Percentiles rank a stretch among this genome's conserved stretches.
Conservation (phyloP, 2,888 invertebrate species). For the Himalopsyche anomala region DNA sequence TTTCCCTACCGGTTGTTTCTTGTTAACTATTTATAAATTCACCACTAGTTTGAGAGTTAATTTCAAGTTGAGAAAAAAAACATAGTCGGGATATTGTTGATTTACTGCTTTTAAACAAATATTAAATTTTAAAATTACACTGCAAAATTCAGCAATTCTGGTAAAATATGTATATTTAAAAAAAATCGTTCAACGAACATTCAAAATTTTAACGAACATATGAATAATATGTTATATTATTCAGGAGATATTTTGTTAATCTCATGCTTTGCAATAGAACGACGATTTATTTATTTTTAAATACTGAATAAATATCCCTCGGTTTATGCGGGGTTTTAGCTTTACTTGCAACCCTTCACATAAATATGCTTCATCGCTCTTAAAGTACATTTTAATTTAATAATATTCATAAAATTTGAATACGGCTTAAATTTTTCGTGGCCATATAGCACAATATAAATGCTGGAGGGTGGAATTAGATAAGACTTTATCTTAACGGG, state of each 20-base stretch:
- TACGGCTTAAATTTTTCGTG: conserved; percentile 38
- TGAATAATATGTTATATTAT: too few species aligned
- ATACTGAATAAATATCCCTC: conserved; percentile 36
- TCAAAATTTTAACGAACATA: too few species aligned
- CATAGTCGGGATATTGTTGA: too few species aligned
- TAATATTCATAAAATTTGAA: conserved; percentile 43
- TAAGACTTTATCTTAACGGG: conserved; percentile 28
- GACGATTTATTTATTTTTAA: conserved; percentile 40
- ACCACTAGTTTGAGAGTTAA: too few species aligned
- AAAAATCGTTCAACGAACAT: too few species aligned
- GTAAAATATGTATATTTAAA: too few species aligned
- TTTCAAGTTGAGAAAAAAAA: too few species aligned
- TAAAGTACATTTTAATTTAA: conserved; percentile 40
- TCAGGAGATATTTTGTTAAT: background rate
- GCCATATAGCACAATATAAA: conserved; percentile 42
- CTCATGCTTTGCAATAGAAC: background rate
- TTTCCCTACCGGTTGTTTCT: too few species aligned
- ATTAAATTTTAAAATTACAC: too few species aligned
- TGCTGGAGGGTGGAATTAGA: conserved; percentile 23
- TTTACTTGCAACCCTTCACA: conserved; percentile 43
- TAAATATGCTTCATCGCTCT: conserved; percentile 43
- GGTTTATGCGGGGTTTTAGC: conserved; percentile 11
- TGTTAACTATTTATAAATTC: too few species aligned
- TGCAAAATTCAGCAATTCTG: too few species aligned
- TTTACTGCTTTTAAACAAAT: too few species aligned